Percentiles rank a stretch among this genome's conserved stretches.
These are phyloP conservation scores for Bucco capensis DNA, from an alignment of 2,113 vertebrate species.

Conservation along the genomic window DNA sequence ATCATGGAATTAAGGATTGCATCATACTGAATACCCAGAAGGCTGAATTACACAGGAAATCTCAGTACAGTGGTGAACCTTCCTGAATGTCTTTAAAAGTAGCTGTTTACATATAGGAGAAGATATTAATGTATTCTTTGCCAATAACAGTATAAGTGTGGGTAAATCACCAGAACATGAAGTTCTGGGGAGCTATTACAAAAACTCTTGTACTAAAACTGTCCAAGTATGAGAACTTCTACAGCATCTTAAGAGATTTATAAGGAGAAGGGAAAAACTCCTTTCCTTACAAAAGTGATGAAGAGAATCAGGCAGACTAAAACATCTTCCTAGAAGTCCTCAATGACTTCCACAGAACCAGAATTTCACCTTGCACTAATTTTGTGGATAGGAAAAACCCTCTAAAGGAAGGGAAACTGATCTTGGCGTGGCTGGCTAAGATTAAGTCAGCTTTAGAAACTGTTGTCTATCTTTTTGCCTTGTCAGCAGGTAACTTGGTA, in stretches of 20 bases:
- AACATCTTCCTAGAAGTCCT: not conserved
- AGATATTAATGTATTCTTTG: not conserved
- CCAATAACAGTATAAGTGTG: not conserved
- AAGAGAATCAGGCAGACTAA: not conserved
- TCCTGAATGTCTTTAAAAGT: not conserved
- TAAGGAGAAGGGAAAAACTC: not conserved
- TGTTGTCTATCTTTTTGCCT: constrained; percentile 5
- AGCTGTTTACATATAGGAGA: not conserved
- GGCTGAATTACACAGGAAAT: not conserved
- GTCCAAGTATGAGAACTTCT: not conserved
- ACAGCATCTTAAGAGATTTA: not conserved
- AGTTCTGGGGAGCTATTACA: not conserved
- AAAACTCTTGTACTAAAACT: not conserved
- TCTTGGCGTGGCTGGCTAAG: not conserved
- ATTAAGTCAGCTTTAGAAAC: not conserved
- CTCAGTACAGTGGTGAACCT: not conserved
- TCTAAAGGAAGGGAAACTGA: not conserved
- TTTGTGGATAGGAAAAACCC: not conserved
- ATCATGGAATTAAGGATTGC: not conserved
- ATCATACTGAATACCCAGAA: not conserved
- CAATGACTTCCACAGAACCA: not conserved
- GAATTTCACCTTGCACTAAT: not conserved
- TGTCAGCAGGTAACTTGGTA: not conserved
- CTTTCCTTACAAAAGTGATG: not conserved
- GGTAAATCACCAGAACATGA: not conserved